Evolutionary conservation across 2,888 invertebrate species (phyloP).

Genomic region (Neoascia interrupta): DNA sequence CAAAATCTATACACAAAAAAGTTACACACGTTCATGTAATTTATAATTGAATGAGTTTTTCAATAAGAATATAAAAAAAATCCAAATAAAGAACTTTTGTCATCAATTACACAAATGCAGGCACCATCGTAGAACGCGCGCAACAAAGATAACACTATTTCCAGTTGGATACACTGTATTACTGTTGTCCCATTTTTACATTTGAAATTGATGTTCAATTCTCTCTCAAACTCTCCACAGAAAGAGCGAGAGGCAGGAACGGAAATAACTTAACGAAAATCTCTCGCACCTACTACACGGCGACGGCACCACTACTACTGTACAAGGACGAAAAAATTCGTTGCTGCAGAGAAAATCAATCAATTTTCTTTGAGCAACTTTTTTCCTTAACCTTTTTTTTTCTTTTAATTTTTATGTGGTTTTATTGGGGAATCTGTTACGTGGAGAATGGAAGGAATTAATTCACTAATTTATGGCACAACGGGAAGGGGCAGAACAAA

Average conservation of each 20-base stretch:
- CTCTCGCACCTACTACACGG: conserved; percentile 45
- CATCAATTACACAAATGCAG: conserved; percentile 62
- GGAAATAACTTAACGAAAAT: conserved; percentile 55
- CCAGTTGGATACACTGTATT: conserved; percentile 10
- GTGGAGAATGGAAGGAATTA: conserved; percentile 13
- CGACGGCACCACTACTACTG: conserved; percentile 4
- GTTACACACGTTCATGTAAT: conserved; percentile 1
- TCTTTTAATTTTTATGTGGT: conserved; percentile 39
- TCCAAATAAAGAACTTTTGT: conserved; percentile 38
- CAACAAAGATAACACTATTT: conserved; percentile 17
- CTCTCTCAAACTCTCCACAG: conserved; percentile 35
- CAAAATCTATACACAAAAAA: background rate
- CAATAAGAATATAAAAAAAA: conserved; percentile 14
- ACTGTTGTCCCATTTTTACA: conserved; percentile 23
- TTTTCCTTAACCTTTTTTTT: conserved; percentile 50
- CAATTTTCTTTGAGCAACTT: conserved; percentile 63
- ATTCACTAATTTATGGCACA: conserved; percentile 16
- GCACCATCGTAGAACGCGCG: conserved; percentile 39
- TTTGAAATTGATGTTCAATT: background rate
- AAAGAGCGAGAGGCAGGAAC: background rate
- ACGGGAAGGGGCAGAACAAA: conserved; percentile 15
- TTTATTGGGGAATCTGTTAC: conserved; percentile 66
- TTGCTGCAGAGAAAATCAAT: conserved; percentile 66
- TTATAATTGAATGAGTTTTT: conserved; percentile 18
- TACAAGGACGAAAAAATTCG: conserved; percentile 28